Conservation (phyloP, 2,797 vertebrate genomes). For the Galago senegalensis region DNA sequence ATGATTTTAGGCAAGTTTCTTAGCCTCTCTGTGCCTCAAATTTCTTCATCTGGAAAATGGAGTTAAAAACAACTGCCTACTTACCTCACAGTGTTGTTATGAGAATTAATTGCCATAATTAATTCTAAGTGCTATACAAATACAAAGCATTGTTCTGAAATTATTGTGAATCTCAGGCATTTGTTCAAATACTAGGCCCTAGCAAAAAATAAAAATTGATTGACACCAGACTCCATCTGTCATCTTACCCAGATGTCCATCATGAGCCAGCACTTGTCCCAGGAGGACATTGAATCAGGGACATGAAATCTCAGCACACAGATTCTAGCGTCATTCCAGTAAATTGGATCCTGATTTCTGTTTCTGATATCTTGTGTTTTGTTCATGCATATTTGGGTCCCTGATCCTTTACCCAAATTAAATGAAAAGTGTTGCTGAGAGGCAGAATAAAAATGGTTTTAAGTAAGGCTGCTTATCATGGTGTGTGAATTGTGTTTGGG, state of each 20-base stretch:
- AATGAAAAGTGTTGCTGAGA: constrained; percentile 83
- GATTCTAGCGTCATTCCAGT: constrained; percentile 24
- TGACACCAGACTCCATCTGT: background rate
- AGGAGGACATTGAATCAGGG: constrained; percentile 78
- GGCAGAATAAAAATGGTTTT: constrained; percentile 89
- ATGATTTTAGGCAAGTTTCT: constrained; percentile 12
- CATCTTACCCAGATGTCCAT: background rate
- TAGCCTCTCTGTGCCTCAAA: constrained; percentile 16
- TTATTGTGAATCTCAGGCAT: background rate
- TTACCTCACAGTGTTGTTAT: background rate
- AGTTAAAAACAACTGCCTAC: background rate
- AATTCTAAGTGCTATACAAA: background rate
- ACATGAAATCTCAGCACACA: constrained; percentile 78
- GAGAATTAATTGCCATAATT: background rate
- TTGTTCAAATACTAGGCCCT: constrained; percentile 17
- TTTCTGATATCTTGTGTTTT: constrained; percentile 75
- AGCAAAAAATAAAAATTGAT: background rate
- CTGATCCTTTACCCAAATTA: constrained; percentile 80
- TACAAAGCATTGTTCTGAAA: background rate
- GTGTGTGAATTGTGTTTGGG: constrained; percentile 72
- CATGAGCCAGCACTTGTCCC: constrained; percentile 74
- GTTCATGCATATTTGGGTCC: constrained; percentile 66
- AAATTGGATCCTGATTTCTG: constrained; percentile 73
- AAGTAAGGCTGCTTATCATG: constrained; percentile 72
- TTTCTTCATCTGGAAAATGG: constrained; percentile 56